Conservation (phyloP, 2,888 invertebrate species). For the Caradrina clavipalpis region DNA sequence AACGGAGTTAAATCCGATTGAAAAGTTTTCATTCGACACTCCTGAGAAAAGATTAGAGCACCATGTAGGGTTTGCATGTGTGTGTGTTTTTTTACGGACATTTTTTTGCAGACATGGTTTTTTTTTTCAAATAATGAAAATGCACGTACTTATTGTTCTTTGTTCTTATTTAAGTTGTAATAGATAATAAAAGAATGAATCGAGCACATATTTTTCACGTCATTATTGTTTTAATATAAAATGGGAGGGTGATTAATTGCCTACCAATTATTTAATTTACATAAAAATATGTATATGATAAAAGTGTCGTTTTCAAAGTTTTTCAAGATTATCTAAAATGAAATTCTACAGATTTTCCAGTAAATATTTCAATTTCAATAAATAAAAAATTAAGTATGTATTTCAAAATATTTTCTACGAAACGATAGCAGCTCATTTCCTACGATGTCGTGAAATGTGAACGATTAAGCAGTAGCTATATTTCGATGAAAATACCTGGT, state of each 20-base stretch:
- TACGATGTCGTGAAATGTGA: not conserved
- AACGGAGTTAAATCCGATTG: conserved; percentile 84
- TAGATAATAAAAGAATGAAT: not conserved
- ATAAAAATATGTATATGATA: too few species aligned
- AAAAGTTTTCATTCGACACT: conserved; percentile 82
- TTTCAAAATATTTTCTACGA: not conserved
- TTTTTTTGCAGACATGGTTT: not conserved
- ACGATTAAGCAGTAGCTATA: not conserved
- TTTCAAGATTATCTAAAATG: too few species aligned
- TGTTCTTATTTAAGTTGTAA: not conserved
- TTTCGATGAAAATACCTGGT: conserved; percentile 9
- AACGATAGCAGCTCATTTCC: not conserved
- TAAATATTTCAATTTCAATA: not conserved
- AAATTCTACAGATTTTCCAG: too few species aligned
- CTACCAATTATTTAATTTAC: too few species aligned
- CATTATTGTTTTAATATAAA: not conserved
- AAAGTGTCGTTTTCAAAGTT: too few species aligned
- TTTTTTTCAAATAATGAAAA: too few species aligned
- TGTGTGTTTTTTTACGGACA: not conserved
- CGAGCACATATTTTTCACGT: not conserved
- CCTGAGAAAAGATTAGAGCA: conserved; percentile 79
- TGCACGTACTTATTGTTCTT: too few species aligned
- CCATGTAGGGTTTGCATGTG: conserved; percentile 43
- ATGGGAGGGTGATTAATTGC: not conserved
- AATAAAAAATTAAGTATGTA: too few species aligned